Percentiles rank a stretch among this genome's conserved stretches.
Evolutionary conservation across 2,797 vertebrate genomes (phyloP).

Genomic region (Myioborus miniatus): DNA sequence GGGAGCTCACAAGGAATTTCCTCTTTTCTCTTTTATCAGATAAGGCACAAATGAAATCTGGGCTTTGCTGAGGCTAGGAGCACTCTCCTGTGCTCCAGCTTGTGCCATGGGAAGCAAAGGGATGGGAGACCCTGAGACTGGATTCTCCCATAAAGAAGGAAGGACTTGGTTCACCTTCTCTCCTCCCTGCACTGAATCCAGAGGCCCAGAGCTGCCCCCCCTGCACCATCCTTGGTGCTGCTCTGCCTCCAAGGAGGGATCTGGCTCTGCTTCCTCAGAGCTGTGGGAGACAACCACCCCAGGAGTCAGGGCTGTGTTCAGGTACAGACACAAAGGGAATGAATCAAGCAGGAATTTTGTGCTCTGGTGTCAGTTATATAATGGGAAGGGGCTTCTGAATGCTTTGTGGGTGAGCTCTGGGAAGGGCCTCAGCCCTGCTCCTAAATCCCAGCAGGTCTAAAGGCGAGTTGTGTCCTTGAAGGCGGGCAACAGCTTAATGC

Average conservation of each 20-base stretch:
- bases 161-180: not conserved
- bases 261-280: not conserved
- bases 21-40: not conserved
- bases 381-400: not conserved
- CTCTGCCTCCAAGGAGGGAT: not conserved
- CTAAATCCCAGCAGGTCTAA: not conserved
- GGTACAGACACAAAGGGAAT: not conserved
- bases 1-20: not conserved
- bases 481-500: not conserved
- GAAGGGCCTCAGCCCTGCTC: not conserved
- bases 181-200: not conserved
- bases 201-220: not conserved
- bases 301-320: not conserved
- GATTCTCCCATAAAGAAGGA: not conserved
- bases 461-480: not conserved
- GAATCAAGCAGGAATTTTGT: not conserved
- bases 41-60: not conserved
- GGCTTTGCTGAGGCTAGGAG: not conserved
- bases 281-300: not conserved
- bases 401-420: not conserved
- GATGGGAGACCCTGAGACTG: not conserved
- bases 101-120: not conserved
- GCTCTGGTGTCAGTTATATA: not conserved
- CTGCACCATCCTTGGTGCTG: fast-evolving
- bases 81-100: not conserved